Base-by-base conservation (phyloP, 2,113 vertebrate genomes). In the Girardinichthys multiradiatus region DNA sequence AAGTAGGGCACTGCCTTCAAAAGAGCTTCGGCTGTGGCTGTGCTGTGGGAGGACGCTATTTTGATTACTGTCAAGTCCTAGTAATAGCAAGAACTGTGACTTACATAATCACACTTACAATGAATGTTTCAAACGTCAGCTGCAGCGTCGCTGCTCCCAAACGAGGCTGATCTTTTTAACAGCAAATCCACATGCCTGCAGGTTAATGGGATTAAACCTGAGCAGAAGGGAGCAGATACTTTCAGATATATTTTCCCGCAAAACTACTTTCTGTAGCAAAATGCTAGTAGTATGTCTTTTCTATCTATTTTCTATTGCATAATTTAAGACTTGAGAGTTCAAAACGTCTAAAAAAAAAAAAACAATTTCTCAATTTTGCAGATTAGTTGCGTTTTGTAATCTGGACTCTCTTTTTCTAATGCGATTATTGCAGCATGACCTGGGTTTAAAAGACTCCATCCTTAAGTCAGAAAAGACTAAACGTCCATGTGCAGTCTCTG, bases 1-100 rank as follows among this genome's bases (percentile, higher is more conserved):
- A 90, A 90, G 80, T 87, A 84, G 89, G 84, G 81, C 83, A 76
- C 80, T 81, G 90, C 79, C 81, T 90, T 90, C 85, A 85, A 77
- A 83, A 79, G 82, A 78, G 82, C 81, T 74, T 79, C 78, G 29
- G 79, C 57, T 70, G 76, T 24, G 39, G 77, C 78, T 83, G 72
- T 79, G 83, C 77, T 79, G 89, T 87, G 89, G 90, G 85, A 90
- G 86, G 86, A 92, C 82, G 76, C 86, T 88, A 88, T 90, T 89
- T 91, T 89, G 87, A 91, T 90, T 84, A 89, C 84, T 83, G 88
- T 86, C 83, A 88, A 87, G 81, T 87, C 84, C 79, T 72, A 66
- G 84, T 86, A 88, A 84, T 76, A 84, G 82, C 86, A 82, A 79
- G 79, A 83, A 81, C 78, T 62, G 65, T 54, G 83, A 86, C 81